Evolutionary conservation across 2,113 vertebrate species (phyloP).

Genomic region (Jaculus jaculus): DNA sequence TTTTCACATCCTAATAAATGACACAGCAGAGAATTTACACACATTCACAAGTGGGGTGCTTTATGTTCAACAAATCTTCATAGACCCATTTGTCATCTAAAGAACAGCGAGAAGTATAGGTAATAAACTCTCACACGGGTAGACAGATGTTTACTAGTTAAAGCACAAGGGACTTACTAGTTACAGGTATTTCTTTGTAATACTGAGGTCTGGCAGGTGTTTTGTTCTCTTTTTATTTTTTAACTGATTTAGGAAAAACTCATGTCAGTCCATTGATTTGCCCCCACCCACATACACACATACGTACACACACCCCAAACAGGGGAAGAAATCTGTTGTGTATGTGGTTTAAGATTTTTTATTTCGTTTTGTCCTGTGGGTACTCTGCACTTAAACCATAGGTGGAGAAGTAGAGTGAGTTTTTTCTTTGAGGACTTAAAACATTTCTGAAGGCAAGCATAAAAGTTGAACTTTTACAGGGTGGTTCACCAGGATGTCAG

Average conservation of each 20-base stretch:
- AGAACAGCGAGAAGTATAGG: not conserved
- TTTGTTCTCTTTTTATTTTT: not conserved
- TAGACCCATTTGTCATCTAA: not conserved
- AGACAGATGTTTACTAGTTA: not conserved
- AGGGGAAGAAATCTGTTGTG: not conserved
- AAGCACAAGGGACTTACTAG: not conserved
- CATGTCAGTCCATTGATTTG: not conserved
- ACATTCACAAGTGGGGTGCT: not conserved
- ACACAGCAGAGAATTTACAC: conserved; percentile 19
- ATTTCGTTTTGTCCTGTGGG: not conserved
- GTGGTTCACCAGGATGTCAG: not conserved
- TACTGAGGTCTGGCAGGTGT: not conserved
- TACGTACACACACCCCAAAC: not conserved
- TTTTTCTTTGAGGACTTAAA: not conserved
- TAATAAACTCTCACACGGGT: not conserved
- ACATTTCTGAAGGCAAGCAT: conserved; percentile 14
- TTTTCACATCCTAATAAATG: conserved; percentile 20
- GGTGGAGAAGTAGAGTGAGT: not conserved
- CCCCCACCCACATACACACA: not conserved
- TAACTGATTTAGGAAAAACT: not conserved
- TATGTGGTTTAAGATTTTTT: not conserved
- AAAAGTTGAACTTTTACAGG: conserved; percentile 54
- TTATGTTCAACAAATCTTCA: conserved; percentile 4
- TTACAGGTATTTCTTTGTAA: not conserved
- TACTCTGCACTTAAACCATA: not conserved